These are phyloP conservation scores for Hydropsyche betteni DNA, from an alignment of 2,888 invertebrate genomes.

Conservation along the genomic window DNA sequence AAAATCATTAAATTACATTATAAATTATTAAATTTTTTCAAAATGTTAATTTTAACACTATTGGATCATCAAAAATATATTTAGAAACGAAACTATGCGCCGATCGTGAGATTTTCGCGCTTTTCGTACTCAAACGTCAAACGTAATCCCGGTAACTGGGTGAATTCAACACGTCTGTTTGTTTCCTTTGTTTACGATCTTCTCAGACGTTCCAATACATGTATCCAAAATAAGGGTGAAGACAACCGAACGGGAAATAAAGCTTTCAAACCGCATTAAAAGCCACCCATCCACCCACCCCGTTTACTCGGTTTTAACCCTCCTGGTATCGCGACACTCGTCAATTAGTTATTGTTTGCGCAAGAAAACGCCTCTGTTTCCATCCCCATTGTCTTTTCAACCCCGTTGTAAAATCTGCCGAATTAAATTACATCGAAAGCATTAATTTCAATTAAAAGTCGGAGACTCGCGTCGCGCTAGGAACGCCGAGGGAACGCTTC, in stretches of 20 bases:
- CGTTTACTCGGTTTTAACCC: not conserved
- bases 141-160: constrained; percentile 11
- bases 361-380: constrained; percentile 22
- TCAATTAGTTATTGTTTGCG: constrained; percentile 41
- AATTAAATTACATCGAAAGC: constrained; percentile 40
- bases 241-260: constrained; percentile 26
- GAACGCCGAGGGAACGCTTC: constrained; percentile 1
- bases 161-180: not conserved
- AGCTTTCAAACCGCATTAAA: constrained; percentile 36
- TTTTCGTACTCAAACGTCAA: constrained; percentile 13
- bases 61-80: no score
- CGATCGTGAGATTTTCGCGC: constrained; percentile 3
- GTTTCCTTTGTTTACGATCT: constrained; percentile 30
- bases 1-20: no score
- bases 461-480: constrained; percentile 9
- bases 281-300: constrained; percentile 1
- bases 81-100: no score
- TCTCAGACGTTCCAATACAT: constrained; percentile 27
- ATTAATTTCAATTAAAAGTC: constrained; percentile 41
- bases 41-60: no score
- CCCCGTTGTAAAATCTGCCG: constrained; percentile 36
- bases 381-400: constrained; percentile 8
- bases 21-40: no score
- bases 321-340: constrained; percentile 32
- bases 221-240: constrained; percentile 15